Evolutionary conservation across 2,113 vertebrate species (phyloP).

Genomic region (Gymnogyps californianus): DNA sequence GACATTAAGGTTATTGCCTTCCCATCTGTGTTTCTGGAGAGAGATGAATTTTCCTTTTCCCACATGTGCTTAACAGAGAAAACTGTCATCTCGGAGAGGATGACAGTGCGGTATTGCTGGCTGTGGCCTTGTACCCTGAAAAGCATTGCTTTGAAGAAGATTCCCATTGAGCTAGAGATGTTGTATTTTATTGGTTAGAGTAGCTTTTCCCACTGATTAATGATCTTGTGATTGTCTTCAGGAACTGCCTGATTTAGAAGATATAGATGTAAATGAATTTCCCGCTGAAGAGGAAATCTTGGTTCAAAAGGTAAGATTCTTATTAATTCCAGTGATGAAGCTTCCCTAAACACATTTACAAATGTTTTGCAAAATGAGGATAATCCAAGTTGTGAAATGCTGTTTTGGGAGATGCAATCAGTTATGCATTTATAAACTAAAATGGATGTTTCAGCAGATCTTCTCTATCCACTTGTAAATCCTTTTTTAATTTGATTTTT

Average conservation of each 20-base stretch:
- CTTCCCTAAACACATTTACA: not conserved
- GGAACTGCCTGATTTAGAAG: slow-evolving; percentile 92
- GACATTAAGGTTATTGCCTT: not conserved
- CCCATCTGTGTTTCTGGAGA: not conserved
- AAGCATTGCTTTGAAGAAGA: not conserved
- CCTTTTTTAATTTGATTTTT: not conserved
- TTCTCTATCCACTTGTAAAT: not conserved
- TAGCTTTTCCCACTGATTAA: not conserved
- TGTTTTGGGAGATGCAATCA: not conserved
- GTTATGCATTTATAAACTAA: not conserved
- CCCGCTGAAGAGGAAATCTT: not conserved
- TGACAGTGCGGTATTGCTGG: not conserved
- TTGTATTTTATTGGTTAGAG: not conserved
- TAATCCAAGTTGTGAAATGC: not conserved
- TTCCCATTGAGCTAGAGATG: not conserved
- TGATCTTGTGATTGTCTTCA: slow-evolving; percentile 26
- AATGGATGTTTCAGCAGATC: not conserved
- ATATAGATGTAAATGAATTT: slow-evolving; percentile 46
- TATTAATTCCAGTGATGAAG: not conserved
- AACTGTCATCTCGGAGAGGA: not conserved
- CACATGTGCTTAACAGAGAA: not conserved
- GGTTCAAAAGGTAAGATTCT: slow-evolving; percentile 37
- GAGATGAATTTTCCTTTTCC: not conserved
- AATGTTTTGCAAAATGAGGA: not conserved
- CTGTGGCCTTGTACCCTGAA: not conserved